Conservation (phyloP, 2,113 vertebrate genomes). For the Channa maculata region DNA sequence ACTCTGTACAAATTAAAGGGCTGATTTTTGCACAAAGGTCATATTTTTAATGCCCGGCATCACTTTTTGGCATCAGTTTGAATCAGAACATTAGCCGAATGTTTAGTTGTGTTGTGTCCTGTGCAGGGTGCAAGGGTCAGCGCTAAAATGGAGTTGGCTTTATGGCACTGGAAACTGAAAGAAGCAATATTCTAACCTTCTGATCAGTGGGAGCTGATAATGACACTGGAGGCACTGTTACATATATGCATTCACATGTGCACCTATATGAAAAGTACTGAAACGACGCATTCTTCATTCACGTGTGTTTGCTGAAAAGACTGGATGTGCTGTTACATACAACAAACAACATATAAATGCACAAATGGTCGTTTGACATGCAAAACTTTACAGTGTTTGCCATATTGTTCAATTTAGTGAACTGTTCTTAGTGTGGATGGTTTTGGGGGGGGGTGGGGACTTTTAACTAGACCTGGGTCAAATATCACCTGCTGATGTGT, state of each 20-base stretch:
- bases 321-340: slow-evolving; percentile 67
- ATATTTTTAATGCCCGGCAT: slow-evolving; percentile 52
- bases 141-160: background rate
- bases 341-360: slow-evolving; percentile 16
- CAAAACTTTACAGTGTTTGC: slow-evolving; percentile 48
- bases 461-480: slow-evolving; percentile 26
- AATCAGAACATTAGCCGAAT: slow-evolving; percentile 56
- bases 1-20: slow-evolving; percentile 73
- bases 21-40: slow-evolving; percentile 79
- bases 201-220: slow-evolving; percentile 4
- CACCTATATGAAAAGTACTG: slow-evolving; percentile 15
- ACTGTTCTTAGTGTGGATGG: slow-evolving; percentile 45
- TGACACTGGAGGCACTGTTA: slow-evolving; percentile 73
- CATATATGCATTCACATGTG: slow-evolving; percentile 62
- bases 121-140: background rate
- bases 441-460: slow-evolving; percentile 3
- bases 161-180: slow-evolving; percentile 31
- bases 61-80: slow-evolving; percentile 48
- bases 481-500: slow-evolving; percentile 1
- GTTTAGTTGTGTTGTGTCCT: slow-evolving; percentile 22
- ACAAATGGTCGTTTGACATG: slow-evolving; percentile 28
- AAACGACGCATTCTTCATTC: slow-evolving; percentile 45
- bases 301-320: slow-evolving; percentile 21
- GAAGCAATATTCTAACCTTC: slow-evolving; percentile 72
- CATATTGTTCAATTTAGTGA: slow-evolving; percentile 60